Evolutionary conservation across 2,888 invertebrate genomes (phyloP), one percentile per base, ranked within the genome.

Genomic region (Cheilosia vulpina): DNA sequence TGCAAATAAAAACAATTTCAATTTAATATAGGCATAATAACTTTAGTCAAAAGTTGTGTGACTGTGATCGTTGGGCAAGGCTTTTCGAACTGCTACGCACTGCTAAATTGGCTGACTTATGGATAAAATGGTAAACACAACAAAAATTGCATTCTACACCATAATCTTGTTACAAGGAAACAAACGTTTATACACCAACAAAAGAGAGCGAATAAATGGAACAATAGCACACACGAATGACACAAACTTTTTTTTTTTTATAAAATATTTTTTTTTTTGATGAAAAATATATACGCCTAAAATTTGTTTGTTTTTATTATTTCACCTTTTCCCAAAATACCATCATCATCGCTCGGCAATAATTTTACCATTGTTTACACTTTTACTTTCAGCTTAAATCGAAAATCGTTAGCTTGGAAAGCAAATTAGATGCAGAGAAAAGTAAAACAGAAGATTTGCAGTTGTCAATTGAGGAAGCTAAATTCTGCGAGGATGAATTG

Each of bases 381-480:
- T 17, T 75, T 63, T 81, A 71, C 50, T 89, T 90, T 45, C 88
- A 93, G 90, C 91, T 94, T 1, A 93, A 93, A 82, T 93, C 95
- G 79, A 94, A 94, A 83, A 93, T 95, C 89, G 92, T 91, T 66
- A 93, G 94, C 69, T 92, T 96, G 79, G 92, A 93, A 87, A 93
- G 94, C 82, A 94, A 95, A 89, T 91, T 97, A 87, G 96, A 96
- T 76, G 96, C 97, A 88, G 97, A 97, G 89, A 91, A 94, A 88
- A 95, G 96, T 90, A 97, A 96, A 92, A 95, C 96, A 5, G 98
- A 98, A 93, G 98, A 98, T 92, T 93, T 98, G 83, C 96, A 97
- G 92, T 98, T 98, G 91, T 94, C 96, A 77, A 95, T 97, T 87
- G 98, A 98, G 93, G 98, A 99, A 91, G 97, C 97, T 88, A 95